Base-by-base conservation (phyloP, 2,797 vertebrate genomes). In the Falco cherrug region DNA sequence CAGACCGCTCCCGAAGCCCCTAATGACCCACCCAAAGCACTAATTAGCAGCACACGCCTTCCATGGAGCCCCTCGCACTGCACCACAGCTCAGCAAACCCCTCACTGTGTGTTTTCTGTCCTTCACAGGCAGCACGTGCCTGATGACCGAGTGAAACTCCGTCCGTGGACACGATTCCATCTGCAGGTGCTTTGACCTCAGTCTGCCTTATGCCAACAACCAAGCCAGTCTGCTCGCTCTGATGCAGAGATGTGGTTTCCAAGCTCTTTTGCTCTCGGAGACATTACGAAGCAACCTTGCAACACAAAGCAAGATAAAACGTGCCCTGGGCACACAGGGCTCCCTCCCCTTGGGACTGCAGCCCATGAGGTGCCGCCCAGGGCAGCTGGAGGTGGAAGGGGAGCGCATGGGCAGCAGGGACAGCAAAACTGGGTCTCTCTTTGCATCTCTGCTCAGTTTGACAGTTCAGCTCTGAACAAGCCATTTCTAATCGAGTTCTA, bases 1-100 rank as follows among this genome's bases (percentile, higher is more conserved):
- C 41, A 9, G 1, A 29, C 33, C 20, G 67, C 57, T 31, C 51
- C 37, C 4, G 2, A n/a, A 5, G 12, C 22, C 1, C n/a, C 76
- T 19, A 10, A n/a, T 0, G 4, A 59, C n/a, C n/a, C 1, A 0
- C 28, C 13, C 41, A 3, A 37, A 33, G 35, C 1, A 0, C 19
- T 24, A 11, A 41, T 12, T 5, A 41, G 16, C 60, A 3, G 63
- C 2, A 0, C 9, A 16, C 2, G 3, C 13, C 9, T n/a, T 17
- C 22, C 70, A 31, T 0, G 2, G 16, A 48, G 60, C 33, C 16
- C 43, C 39, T 60, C 6, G 1, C 73, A 0, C 24, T 5, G 24
- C 80, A 25, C 26, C 22, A 4, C 4, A 0, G 17, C 86, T 37
- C 73, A 29, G 48, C 37, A 53, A 29, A 50, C 2, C 39, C 25